These are phyloP conservation scores for Syrrhaptes paradoxus DNA, from an alignment of 2,113 vertebrate species.

Conservation along the genomic window DNA sequence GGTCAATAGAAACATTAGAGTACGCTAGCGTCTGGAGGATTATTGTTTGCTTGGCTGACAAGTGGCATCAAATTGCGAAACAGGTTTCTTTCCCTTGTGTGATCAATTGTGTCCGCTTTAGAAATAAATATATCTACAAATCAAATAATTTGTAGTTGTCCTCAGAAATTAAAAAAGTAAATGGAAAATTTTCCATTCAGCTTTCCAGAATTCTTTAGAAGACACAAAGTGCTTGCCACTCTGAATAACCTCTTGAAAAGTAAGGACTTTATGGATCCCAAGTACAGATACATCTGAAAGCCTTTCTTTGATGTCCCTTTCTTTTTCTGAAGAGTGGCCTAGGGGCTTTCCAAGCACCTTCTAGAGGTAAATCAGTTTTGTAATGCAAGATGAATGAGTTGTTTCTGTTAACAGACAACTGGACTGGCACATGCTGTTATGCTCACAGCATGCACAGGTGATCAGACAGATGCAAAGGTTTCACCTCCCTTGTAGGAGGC, in stretches of 20 bases:
- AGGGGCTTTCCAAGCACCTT: background rate
- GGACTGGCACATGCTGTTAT: background rate
- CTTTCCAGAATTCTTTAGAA: background rate
- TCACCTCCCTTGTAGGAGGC: background rate
- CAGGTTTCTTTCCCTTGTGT: background rate
- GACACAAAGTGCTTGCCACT: background rate
- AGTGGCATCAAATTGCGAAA: background rate
- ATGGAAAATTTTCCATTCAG: background rate
- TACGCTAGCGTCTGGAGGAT: background rate
- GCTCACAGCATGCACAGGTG: background rate
- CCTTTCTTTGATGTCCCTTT: background rate
- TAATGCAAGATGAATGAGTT: background rate
- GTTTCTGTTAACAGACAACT: fast-evolving
- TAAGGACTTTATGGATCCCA: background rate
- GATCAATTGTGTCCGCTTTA: background rate
- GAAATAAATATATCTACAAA: background rate
- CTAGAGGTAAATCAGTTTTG: background rate
- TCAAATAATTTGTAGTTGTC: background rate
- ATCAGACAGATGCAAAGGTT: background rate
- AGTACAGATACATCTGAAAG: background rate
- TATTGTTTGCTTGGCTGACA: background rate
- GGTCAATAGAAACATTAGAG: background rate
- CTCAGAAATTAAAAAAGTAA: background rate
- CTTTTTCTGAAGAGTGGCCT: background rate
- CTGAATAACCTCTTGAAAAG: background rate